phyloP scores from a whole-genome alignment of 2,113 vertebrate genomes.

The Gopherus flavomarginatus region DNA sequence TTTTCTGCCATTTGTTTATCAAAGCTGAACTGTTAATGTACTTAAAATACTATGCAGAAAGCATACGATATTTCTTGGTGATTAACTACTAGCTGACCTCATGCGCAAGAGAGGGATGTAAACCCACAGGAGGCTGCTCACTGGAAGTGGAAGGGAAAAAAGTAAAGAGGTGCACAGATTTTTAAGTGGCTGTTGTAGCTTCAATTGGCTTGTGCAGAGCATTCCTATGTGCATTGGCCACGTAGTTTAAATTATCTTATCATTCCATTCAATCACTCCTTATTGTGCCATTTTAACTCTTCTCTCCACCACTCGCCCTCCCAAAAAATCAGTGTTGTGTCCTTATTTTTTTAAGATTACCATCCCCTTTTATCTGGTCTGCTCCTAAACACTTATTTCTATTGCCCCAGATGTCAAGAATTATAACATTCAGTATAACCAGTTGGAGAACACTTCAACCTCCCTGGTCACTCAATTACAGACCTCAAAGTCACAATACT shows the following conservation, averaged over 20 bases:
- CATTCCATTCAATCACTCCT: not conserved
- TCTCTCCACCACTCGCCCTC: too few relatives aligned
- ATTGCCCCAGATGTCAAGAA: too few relatives aligned
- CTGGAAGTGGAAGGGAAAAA: not conserved
- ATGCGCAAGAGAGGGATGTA: not conserved
- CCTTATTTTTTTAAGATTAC: not conserved
- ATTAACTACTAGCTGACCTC: not conserved
- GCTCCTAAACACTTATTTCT: not conserved
- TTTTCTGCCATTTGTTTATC: not conserved
- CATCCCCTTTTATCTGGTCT: not conserved
- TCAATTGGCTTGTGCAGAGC: not conserved
- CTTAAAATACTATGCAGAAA: not conserved
- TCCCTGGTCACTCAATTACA: too few relatives aligned
- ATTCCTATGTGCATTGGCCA: not conserved
- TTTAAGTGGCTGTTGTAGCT: not conserved
- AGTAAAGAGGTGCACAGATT: not conserved
- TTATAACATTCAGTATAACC: too few relatives aligned
- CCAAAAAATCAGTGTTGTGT: not conserved
- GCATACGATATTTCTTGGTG: not conserved
- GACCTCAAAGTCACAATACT: too few relatives aligned
- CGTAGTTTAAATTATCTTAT: not conserved
- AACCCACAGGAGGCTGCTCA: not conserved
- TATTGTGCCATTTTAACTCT: not conserved
- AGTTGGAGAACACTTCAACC: too few relatives aligned
- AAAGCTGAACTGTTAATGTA: not conserved